phyloP scores from a whole-genome alignment of 2,888 invertebrate genomes.

The Achlya flavicornis region DNA sequence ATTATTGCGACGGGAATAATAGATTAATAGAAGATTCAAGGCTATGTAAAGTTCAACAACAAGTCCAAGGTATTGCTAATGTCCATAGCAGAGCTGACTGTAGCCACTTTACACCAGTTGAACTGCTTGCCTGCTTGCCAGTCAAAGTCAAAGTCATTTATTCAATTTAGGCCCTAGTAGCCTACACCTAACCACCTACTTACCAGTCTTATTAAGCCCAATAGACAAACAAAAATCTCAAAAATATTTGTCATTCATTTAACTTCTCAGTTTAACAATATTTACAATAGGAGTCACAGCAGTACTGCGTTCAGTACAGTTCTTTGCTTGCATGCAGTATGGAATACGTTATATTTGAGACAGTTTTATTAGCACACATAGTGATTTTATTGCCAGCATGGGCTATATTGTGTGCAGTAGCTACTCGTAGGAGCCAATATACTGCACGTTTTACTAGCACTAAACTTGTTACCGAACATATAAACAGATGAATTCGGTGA shows the following conservation, averaged over 20 bases:
- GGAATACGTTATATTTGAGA: constrained; percentile 19
- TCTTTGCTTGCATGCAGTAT: background rate
- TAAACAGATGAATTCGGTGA: background rate
- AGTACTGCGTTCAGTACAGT: background rate
- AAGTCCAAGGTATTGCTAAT: too few relatives aligned
- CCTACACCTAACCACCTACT: too few relatives aligned
- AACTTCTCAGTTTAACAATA: background rate
- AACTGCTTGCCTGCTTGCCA: too few relatives aligned
- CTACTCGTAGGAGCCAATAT: background rate
- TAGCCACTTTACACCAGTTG: too few relatives aligned
- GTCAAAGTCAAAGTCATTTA: too few relatives aligned
- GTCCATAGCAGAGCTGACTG: too few relatives aligned
- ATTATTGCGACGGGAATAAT: too few relatives aligned
- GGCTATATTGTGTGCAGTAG: constrained; percentile 26
- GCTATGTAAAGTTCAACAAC: too few relatives aligned
- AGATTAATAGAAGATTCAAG: too few relatives aligned
- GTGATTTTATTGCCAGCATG: constrained; percentile 40
- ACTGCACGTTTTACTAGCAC: constrained; percentile 1
- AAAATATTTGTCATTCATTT: background rate
- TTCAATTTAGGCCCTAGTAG: too few relatives aligned
- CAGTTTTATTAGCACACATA: constrained; percentile 33
- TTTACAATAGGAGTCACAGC: background rate
- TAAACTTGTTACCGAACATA: background rate
- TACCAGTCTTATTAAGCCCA: too few relatives aligned
- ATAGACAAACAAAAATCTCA: too few relatives aligned